These are phyloP conservation scores for Myzus persicae DNA, from an alignment of 1,140 invertebrate genomes.

Conservation along the genomic window DNA sequence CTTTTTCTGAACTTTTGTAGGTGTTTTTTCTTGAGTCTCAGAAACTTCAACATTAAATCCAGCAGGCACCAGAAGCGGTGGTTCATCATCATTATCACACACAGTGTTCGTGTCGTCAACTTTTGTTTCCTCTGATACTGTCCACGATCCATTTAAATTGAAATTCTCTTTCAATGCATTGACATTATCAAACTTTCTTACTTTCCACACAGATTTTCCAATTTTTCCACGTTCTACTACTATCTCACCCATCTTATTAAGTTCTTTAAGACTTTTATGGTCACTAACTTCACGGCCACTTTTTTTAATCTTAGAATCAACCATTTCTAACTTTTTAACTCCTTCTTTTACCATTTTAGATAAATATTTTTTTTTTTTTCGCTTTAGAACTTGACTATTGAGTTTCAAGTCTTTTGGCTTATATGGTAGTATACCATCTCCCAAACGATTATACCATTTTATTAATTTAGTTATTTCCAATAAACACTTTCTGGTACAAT, in stretches of 20 bases:
- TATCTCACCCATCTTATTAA: constrained; percentile 49
- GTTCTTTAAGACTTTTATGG: constrained; percentile 44
- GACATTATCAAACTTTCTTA: constrained; percentile 35
- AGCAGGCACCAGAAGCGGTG: not conserved
- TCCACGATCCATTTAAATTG: constrained; percentile 49
- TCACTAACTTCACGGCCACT: not conserved
- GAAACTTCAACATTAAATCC: constrained; percentile 48
- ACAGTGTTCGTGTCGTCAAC: not conserved
- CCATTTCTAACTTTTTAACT: constrained; percentile 48
- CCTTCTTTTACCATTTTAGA: constrained; percentile 49
- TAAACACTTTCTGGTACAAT: constrained; percentile 51
- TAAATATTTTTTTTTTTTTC: constrained; percentile 42
- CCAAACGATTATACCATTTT: constrained; percentile 43
- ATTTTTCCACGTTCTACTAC: constrained; percentile 54
- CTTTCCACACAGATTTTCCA: constrained; percentile 57
- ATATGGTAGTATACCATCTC: constrained; percentile 38
- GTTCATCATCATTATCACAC: not conserved
- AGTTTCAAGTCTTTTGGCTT: constrained; percentile 54
- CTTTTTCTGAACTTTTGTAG: not conserved
- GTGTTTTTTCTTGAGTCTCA: not conserved
- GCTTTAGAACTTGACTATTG: constrained; percentile 53
- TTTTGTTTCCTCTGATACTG: constrained; percentile 44
- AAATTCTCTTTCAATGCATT: constrained; percentile 38
- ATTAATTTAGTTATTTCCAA: constrained; percentile 40
- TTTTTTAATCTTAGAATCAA: constrained; percentile 50